phyloP scores from a whole-genome alignment of 2,113 vertebrate genomes.

The Corythornis cristatus region DNA sequence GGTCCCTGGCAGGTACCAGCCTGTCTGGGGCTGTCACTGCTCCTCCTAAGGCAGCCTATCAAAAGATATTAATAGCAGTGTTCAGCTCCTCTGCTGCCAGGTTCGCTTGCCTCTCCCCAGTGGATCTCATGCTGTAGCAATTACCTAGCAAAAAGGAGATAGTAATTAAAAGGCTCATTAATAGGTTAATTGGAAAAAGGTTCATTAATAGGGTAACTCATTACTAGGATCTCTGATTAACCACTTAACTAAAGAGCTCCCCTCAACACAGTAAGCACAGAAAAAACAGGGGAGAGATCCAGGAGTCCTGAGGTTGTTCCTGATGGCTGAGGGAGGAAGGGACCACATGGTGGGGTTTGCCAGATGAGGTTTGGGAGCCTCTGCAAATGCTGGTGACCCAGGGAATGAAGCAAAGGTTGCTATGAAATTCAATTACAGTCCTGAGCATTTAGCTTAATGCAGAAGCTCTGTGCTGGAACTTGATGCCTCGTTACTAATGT shows the following conservation, averaged over 20 bases:
- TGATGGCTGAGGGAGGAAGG: not conserved
- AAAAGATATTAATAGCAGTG: not conserved
- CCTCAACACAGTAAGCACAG: not conserved
- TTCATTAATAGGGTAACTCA: not conserved
- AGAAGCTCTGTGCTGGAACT: not conserved
- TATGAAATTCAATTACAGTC: not conserved
- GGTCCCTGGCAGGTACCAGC: not conserved
- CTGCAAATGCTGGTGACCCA: not conserved
- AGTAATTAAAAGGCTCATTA: slow-evolving; percentile 47
- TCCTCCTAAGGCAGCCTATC: not conserved
- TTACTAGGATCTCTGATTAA: not conserved
- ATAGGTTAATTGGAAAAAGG: not conserved
- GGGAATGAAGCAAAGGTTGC: not conserved
- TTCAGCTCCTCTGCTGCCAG: not conserved
- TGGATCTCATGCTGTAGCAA: not conserved
- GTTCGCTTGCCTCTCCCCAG: not conserved
- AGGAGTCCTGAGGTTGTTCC: not conserved
- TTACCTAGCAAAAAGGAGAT: not conserved
- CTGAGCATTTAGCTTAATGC: not conserved
- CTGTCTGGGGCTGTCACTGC: not conserved
- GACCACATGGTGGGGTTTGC: not conserved
- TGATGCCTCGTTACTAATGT: not conserved
- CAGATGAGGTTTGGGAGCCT: not conserved
- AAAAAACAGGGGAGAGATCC: not conserved
- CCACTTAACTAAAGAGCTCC: not conserved